Evolutionary conservation across 2,797 vertebrate genomes (phyloP), one percentile per base, ranked within the genome.

Genomic region (Cheirogaleus major): DNA sequence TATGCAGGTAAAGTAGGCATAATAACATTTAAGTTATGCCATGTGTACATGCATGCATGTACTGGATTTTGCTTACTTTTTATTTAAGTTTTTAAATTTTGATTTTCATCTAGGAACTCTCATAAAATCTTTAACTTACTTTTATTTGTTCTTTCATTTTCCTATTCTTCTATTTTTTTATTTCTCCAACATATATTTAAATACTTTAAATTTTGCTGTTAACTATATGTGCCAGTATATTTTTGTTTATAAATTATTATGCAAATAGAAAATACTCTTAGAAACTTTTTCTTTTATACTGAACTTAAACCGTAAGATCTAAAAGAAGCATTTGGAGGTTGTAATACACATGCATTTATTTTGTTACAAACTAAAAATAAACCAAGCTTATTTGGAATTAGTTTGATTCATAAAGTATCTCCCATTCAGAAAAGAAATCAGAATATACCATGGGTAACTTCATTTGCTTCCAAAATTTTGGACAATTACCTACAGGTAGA

Each of bases 361-460:
- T 81, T 83, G 4, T 23, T 90, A 8, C 89, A 97, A 76, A 85
- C 22, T n/a, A n/a, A 84, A 82, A 95, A 57, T 32, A 90, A 80
- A 8, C 13, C 20, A 70, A 82, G 4, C 9, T 50, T 52, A 48
- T 65, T 61, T 92, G 59, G 5, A 52, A 65, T 67, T 59, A n/a
- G 30, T 81, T 38, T 72, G 8, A 27, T 41, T 35, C 35, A 13
- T 59, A 81, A 70, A 2, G 0, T 41, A 41, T 92, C 4, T 67
- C 80, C 27, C 32, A 75, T 15, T 70, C 15, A 50, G 61, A 67
- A 95, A 87, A 63, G 11, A 92, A 92, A 4, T 88, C 61, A 85
- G 41, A 73, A 61, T 91, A 59, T 30, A 69, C 12, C 25, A 52
- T 5, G 1, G 1, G 1, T 69, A 63, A 63, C 45, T 67, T 82